These are phyloP conservation scores for Typhlichthys eigenmanni DNA, from an alignment of 2,797 vertebrate species.

Conservation along the genomic window DNA sequence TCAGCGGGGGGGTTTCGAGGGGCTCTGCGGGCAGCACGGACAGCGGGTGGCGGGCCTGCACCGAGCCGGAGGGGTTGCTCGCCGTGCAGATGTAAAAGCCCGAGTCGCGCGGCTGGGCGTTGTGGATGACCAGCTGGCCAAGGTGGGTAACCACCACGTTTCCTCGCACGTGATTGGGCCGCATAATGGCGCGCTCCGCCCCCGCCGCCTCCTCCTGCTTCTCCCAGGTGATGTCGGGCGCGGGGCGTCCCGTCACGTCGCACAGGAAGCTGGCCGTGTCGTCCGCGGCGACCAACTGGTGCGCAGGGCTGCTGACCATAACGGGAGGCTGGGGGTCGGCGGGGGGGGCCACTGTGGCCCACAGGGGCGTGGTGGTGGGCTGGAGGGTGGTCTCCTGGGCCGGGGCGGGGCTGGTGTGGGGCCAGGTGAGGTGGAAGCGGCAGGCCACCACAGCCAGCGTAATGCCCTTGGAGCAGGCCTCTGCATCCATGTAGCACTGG, in stretches of 20 bases:
- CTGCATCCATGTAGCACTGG: slow-evolving; percentile 98
- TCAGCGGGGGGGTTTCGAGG: slow-evolving; percentile 57
- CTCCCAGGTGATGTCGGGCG: slow-evolving; percentile 87
- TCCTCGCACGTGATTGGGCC: slow-evolving; percentile 85
- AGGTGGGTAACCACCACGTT: slow-evolving; percentile 90
- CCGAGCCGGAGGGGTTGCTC: slow-evolving; percentile 81
- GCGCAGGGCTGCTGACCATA: slow-evolving; percentile 73
- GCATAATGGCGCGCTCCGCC: slow-evolving; percentile 82
- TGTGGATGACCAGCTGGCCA: slow-evolving; percentile 88
- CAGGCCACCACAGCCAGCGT: slow-evolving; percentile 89
- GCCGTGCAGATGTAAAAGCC: slow-evolving; percentile 88
- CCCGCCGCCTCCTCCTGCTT: slow-evolving; percentile 79
- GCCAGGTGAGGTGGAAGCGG: slow-evolving; percentile 84
- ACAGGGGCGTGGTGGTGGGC: slow-evolving; percentile 79
- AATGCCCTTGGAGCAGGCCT: slow-evolving; percentile 94
- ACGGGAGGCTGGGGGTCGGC: slow-evolving; percentile 70
- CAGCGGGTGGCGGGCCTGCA: slow-evolving; percentile 83
- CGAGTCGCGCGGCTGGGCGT: slow-evolving; percentile 80
- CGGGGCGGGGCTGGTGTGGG: slow-evolving; percentile 80
- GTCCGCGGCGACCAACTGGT: slow-evolving; percentile 77
- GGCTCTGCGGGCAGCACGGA: slow-evolving; percentile 80
- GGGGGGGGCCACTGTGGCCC: slow-evolving; percentile 65
- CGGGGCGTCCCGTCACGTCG: slow-evolving; percentile 79
- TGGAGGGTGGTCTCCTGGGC: slow-evolving; percentile 77
- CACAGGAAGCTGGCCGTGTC: slow-evolving; percentile 89